phyloP scores from a whole-genome alignment of 2,888 invertebrate genomes.

The Melinaea marsaeus region DNA sequence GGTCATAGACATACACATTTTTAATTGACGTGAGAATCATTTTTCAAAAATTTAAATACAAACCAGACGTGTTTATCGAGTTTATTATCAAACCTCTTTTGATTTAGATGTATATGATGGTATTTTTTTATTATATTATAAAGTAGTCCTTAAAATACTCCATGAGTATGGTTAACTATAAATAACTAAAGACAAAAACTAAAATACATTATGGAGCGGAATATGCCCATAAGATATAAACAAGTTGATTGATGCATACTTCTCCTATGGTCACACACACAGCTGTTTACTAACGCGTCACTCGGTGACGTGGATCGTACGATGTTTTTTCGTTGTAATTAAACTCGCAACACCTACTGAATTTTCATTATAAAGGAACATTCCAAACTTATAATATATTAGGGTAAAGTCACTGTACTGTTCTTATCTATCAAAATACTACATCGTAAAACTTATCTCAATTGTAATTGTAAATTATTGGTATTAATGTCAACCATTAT shows the following conservation, averaged over 20 bases:
- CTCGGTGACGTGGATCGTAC: conserved; percentile 59
- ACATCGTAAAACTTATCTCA: conserved; percentile 25
- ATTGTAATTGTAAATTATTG: conserved; percentile 23
- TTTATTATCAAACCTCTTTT: too few species aligned
- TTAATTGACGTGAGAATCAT: too few species aligned
- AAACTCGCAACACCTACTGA: conserved; percentile 6
- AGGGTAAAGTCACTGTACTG: conserved; percentile 9
- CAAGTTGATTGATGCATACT: neutral
- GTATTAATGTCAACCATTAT: conserved; percentile 11
- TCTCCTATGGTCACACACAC: neutral
- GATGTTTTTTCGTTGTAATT: conserved; percentile 44
- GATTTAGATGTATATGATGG: too few species aligned
- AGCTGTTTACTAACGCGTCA: conserved; percentile 46
- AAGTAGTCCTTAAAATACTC: too few species aligned
- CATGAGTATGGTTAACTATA: too few species aligned
- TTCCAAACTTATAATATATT: conserved; percentile 6
- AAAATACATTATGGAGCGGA: neutral
- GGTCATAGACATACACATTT: too few species aligned
- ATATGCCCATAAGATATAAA: neutral
- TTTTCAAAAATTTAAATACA: too few species aligned
- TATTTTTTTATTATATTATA: too few species aligned
- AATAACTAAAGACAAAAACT: neutral
- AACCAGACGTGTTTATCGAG: too few species aligned
- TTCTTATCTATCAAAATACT: conserved; percentile 19
- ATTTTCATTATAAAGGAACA: conserved; percentile 15